A percentile compares a stretch with the other conserved stretches of the same genome.
Evolutionary conservation across 2,888 invertebrate species (phyloP).

Genomic region (Desoria tigrina): DNA sequence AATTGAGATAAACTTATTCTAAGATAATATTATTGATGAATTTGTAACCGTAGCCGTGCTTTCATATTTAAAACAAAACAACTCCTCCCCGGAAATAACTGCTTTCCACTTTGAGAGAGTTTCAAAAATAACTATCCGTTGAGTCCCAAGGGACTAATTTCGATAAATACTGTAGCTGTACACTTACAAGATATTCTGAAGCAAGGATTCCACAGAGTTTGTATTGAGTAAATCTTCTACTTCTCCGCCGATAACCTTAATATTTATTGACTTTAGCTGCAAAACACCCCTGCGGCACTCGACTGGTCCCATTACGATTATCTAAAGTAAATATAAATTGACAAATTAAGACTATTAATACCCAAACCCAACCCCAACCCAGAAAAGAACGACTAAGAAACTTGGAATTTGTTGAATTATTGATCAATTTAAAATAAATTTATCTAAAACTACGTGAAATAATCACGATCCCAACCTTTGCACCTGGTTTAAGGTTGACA

Average conservation of each 20-base stretch:
- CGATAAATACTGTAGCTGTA: neutral
- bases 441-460: neutral
- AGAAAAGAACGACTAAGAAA: no score
- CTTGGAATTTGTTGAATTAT: no score
- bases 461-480: slow-evolving; percentile 56
- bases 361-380: no score
- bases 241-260: slow-evolving; percentile 72
- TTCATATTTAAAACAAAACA: neutral
- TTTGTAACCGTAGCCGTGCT: no score
- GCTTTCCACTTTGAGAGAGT: no score
- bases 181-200: slow-evolving; percentile 63
- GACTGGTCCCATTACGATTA: slow-evolving; percentile 70
- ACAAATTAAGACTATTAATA: neutral
- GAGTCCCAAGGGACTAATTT: neutral
- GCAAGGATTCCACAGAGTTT: slow-evolving; percentile 65
- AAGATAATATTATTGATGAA: no score
- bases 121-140: no score
- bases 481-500: slow-evolving; percentile 56
- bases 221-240: slow-evolving; percentile 65
- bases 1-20: no score
- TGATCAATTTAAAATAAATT: neutral
- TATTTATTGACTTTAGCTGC: slow-evolving; percentile 64
- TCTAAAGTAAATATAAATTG: slow-evolving; percentile 58
- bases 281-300: slow-evolving; percentile 70
- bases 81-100: no score